phyloP scores from a whole-genome alignment of 2,797 vertebrate species.

The Coendou prehensilis region DNA sequence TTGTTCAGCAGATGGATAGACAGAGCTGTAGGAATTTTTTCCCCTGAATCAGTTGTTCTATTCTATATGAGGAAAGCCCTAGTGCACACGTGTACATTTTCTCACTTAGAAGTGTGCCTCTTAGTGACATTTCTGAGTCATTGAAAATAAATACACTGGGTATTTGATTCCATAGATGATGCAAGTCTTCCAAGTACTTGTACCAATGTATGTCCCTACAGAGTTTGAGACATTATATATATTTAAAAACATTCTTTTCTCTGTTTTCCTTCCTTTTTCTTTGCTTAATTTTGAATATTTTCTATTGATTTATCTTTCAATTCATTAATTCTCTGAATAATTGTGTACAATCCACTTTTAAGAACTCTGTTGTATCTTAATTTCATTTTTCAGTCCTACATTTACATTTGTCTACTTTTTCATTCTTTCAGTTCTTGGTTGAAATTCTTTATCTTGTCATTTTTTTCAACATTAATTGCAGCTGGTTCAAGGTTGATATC shows the following conservation, averaged over 20 bases:
- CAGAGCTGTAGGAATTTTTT: background rate
- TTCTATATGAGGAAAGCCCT: background rate
- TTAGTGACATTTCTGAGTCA: conserved; percentile 8
- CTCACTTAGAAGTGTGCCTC: background rate
- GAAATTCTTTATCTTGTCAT: background rate
- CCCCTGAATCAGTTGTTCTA: background rate
- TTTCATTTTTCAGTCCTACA: background rate
- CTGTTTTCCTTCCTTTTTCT: background rate
- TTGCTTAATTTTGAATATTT: conserved; percentile 50
- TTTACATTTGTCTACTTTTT: background rate
- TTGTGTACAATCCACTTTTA: conserved; percentile 16
- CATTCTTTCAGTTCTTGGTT: conserved; percentile 7
- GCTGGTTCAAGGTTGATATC: background rate
- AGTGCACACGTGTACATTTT: background rate
- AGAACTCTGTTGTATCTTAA: conserved; percentile 13
- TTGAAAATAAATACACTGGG: too few species aligned
- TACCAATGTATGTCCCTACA: background rate
- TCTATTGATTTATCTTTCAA: conserved; percentile 5
- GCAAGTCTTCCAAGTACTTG: background rate
- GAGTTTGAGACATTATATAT: background rate
- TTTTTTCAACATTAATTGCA: background rate
- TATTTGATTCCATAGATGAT: background rate
- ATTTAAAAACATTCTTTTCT: background rate
- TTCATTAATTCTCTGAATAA: conserved; percentile 18
- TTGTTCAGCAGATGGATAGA: background rate